A percentile compares a stretch with the other conserved stretches of the same genome.
phyloP scores from a whole-genome alignment of 2,113 vertebrate species.

The Planiliza haematocheilus region DNA sequence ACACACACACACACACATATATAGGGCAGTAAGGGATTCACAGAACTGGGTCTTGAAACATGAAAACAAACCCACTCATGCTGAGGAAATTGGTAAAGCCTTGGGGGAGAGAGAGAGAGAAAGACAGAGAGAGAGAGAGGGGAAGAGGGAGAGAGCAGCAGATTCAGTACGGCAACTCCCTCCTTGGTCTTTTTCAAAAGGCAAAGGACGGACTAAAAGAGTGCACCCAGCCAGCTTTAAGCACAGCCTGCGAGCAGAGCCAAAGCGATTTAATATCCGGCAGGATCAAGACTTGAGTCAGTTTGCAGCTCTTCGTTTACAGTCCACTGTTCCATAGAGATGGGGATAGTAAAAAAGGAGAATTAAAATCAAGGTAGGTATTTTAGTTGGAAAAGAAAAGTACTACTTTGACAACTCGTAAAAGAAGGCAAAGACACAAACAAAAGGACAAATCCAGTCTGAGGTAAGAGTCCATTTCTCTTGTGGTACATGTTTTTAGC shows the following conservation, averaged over 20 bases:
- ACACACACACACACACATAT: constrained; percentile 23
- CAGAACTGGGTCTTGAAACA: constrained; percentile 58
- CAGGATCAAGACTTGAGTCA: constrained; percentile 19
- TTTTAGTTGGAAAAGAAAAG: constrained; percentile 7
- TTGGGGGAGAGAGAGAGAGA: constrained; percentile 28
- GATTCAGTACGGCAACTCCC: constrained; percentile 55
- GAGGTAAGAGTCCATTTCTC: constrained; percentile 56
- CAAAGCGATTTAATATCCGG: constrained; percentile 38
- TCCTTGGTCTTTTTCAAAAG: constrained; percentile 51
- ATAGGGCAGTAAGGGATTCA: constrained; percentile 69
- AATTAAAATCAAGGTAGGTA: not conserved
- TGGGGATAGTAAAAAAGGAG: not conserved
- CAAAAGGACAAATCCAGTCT: constrained; percentile 1
- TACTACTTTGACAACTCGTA: not conserved
- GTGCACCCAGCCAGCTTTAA: constrained; percentile 39
- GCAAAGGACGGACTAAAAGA: constrained; percentile 53
- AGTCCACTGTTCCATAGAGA: constrained; percentile 2
- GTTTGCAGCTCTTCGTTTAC: constrained; percentile 3
- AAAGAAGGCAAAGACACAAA: not conserved
- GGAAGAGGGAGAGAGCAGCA: constrained; percentile 32
- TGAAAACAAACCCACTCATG: constrained; percentile 76
- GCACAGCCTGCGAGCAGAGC: constrained; percentile 22
- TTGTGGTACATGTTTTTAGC: constrained; percentile 20
- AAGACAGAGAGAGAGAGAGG: constrained; percentile 18
- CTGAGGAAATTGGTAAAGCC: constrained; percentile 71